Evolutionary conservation across 1,140 invertebrate genomes (phyloP), one percentile per base, ranked within the genome.

Genomic region (Drosophila mauritiana): DNA sequence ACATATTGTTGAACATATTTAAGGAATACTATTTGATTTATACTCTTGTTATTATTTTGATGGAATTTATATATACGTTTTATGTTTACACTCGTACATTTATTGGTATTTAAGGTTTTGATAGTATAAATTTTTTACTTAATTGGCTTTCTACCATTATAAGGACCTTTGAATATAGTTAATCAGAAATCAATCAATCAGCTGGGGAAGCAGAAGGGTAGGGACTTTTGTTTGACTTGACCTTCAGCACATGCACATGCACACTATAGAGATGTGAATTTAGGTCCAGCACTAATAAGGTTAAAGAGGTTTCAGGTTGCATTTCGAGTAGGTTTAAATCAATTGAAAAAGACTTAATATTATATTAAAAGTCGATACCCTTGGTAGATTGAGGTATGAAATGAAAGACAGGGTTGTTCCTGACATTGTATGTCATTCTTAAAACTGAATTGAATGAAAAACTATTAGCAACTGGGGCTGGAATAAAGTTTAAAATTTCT

Each of bases 1-100:
- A 74, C 79, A 84, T 73, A 73, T 67, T 78, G 67, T 73, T 59
- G 40, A 78, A 73, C 74, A 84, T 69, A 79, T 80, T 84, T 72
- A 45, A 31, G 6, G 27, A 27, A 49, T 27, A 4, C 11, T 7
- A 45, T 22, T 61, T 56, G 11, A 46, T 46, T 37, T 15, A 45
- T 12, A 62, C 62, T 64, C 11, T 37, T 12, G 11, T 37, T 37
- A 10, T 37, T 37, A 34, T 34, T 4, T 37, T 37, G 1, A 37
- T 37, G 36, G 4, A 37, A 0, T 37, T 22, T 22, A 22, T 22
- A 22, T 22, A 22, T 22, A 22, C 20, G 20, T 22, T 22, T 22
- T 22, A 22, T 22, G 2, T 22, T 17, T 17, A 17, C 17, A 1
- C 0, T 17, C 17, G 17, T 17, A 17, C 17, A 17, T 17, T 17